A percentile compares a stretch with the other conserved stretches of the same genome.
These are phyloP conservation scores for Crocuta crocuta DNA, from an alignment of 2,113 vertebrate genomes.

Conservation along the genomic window DNA sequence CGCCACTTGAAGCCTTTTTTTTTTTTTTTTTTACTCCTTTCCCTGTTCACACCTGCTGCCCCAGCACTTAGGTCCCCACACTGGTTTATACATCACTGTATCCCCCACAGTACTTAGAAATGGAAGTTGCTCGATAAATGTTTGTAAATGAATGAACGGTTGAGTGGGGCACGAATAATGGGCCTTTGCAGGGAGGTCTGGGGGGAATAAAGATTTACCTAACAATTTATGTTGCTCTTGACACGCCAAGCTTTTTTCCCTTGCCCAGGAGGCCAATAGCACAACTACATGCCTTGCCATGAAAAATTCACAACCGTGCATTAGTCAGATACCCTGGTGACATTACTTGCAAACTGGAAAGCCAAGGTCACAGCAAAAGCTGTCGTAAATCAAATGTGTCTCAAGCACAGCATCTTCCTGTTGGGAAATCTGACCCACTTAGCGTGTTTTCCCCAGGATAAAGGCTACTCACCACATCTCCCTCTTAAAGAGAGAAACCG, in stretches of 20 bases:
- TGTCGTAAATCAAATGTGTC: slow-evolving; percentile 84
- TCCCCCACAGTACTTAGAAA: slow-evolving; percentile 2
- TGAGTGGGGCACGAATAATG: slow-evolving; percentile 63
- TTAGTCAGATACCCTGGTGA: slow-evolving; percentile 80
- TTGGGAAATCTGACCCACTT: slow-evolving; percentile 83
- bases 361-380: slow-evolving; percentile 83
- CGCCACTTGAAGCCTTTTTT: not conserved
- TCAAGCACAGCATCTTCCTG: slow-evolving; percentile 75
- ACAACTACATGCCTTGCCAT: slow-evolving; percentile 63
- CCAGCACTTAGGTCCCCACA: not conserved
- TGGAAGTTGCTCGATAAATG: slow-evolving; percentile 53
- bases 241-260: slow-evolving; percentile 39
- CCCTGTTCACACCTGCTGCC: not conserved
- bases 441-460: not conserved
- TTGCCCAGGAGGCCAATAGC: slow-evolving; percentile 72
- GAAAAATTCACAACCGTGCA: slow-evolving; percentile 71
- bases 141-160: slow-evolving; percentile 57
- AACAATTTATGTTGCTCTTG: slow-evolving; percentile 75
- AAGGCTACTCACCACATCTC: not conserved
- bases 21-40: not conserved
- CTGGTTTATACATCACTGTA: not conserved
- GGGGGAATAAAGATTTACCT: slow-evolving; percentile 74
- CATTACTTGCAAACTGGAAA: slow-evolving; percentile 83
- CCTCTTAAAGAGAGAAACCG: not conserved
- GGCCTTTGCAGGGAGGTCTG: slow-evolving; percentile 46